Base-by-base conservation (phyloP, 2,797 vertebrate species). In the Notoglanidium macrostoma region DNA sequence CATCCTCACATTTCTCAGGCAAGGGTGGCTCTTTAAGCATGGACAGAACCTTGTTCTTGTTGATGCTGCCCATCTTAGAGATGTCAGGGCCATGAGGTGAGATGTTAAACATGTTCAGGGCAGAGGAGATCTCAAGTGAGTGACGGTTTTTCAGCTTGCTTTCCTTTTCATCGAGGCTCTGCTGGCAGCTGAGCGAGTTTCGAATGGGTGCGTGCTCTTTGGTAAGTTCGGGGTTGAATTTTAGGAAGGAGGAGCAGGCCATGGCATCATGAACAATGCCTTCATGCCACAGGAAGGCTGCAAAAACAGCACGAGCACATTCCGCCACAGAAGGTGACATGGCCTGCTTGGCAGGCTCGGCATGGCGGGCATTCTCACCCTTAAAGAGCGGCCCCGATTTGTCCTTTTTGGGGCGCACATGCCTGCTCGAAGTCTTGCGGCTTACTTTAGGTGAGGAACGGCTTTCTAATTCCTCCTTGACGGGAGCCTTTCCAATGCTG, bases 11-110 rank as follows among this genome's bases (percentile, higher is more conserved):
- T 90, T 98, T 98, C 89, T 99, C 98, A 84, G 98, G 98, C 86
- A 99, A 94, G 0, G 98, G 97, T 7, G 98, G 97, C 78, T 99
- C 98, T 92, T 99, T 99, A 63, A 99, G 95, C 98, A 99, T 99
- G 5, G 98, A 99, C 2, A 99, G 94, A 19, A 99, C 98, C 91
- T 99, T 99, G 88, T 99, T 99, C 94, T 99, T 99, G 92, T 99
- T 99, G 93, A 99, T 99, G 94, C 98, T 99, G 77, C 98, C 98
- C 98, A 99, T 99, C 94, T 99, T 99, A 83, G 98, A 99, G 93
- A 99, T 99, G 93, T 99, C 98, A 4, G 98, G 98, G 51, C 98
- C 98, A 5, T 99, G 98, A 72, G 98, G 98, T 5, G 98, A 94
- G 88, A 99, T 99, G 90, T 99, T 99, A 93, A 99, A 99, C 98